These are phyloP conservation scores for Aplysia californica DNA, from an alignment of 1,140 invertebrate species.

Conservation along the genomic window DNA sequence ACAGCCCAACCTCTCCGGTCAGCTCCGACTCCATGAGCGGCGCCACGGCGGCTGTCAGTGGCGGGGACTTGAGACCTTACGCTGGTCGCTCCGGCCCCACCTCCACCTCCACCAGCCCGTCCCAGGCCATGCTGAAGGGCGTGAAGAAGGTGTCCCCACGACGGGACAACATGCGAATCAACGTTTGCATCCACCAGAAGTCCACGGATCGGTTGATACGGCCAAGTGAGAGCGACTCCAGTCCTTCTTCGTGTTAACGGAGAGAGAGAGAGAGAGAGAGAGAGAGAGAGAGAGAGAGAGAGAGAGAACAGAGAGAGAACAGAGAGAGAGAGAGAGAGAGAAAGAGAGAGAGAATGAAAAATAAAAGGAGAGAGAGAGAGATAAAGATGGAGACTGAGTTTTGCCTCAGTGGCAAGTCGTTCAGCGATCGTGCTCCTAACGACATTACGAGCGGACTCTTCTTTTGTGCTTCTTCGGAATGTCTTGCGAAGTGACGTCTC, in stretches of 20 bases:
- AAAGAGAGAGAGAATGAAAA: too few relatives aligned
- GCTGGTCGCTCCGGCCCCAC: neutral
- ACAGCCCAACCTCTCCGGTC: too few relatives aligned
- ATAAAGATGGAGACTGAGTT: neutral
- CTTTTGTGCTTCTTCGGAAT: too few relatives aligned
- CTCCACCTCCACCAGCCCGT: neutral
- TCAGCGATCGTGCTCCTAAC: too few relatives aligned
- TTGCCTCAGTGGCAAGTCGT: too few relatives aligned
- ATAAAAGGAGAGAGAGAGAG: too few relatives aligned
- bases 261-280: too few relatives aligned
- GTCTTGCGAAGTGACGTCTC: too few relatives aligned
- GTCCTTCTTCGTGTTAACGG: constrained; percentile 25
- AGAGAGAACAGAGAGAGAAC: too few relatives aligned
- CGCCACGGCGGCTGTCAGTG: neutral
- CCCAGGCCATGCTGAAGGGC: neutral
- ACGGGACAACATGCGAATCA: constrained; percentile 33
- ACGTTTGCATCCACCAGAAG: constrained; percentile 49
- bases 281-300: too few relatives aligned
- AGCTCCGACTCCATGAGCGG: neutral
- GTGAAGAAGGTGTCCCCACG: constrained; percentile 11
- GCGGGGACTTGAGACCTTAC: neutral
- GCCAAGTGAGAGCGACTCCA: constrained; percentile 40
- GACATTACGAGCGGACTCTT: too few relatives aligned
- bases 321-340: too few relatives aligned
- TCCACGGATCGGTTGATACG: constrained; percentile 41